Conservation (phyloP, 2,797 vertebrate species). For the Chaetodon trifasciatus region DNA sequence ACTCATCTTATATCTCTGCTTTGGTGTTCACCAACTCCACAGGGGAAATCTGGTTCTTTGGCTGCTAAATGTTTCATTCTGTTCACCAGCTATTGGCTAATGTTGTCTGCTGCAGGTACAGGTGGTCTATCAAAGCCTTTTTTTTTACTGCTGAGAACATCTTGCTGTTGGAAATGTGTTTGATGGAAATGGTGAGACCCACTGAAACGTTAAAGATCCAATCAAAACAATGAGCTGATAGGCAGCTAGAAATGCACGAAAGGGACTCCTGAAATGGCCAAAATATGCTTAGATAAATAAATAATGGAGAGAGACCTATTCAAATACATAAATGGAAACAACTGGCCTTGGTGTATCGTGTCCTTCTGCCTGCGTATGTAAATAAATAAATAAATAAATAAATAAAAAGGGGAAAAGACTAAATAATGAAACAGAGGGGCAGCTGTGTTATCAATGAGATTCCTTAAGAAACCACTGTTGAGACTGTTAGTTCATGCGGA, state of each 20-base stretch:
- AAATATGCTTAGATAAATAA: background rate
- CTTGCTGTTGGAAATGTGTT: background rate
- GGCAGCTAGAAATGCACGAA: background rate
- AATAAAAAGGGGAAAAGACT: background rate
- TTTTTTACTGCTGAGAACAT: background rate
- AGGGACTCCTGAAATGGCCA: background rate
- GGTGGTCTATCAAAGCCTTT: background rate
- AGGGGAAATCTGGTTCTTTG: background rate
- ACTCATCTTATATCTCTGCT: background rate
- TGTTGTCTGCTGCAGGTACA: background rate
- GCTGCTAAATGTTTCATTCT: background rate
- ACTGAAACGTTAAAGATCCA: background rate
- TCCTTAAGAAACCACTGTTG: background rate
- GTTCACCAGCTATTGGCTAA: background rate
- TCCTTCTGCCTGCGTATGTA: background rate
- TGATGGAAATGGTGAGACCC: background rate
- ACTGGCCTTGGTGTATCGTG: background rate
- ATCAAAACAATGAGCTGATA: conserved; percentile 20
- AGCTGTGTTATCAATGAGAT: background rate
- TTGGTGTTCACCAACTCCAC: conserved; percentile 5
- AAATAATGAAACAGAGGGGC: background rate
- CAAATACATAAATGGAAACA: background rate
- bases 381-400: background rate
- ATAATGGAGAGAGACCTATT: background rate
- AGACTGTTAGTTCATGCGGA: background rate